These are phyloP conservation scores for Aleiodes testaceus DNA, from an alignment of 2,888 invertebrate genomes.

Conservation along the genomic window DNA sequence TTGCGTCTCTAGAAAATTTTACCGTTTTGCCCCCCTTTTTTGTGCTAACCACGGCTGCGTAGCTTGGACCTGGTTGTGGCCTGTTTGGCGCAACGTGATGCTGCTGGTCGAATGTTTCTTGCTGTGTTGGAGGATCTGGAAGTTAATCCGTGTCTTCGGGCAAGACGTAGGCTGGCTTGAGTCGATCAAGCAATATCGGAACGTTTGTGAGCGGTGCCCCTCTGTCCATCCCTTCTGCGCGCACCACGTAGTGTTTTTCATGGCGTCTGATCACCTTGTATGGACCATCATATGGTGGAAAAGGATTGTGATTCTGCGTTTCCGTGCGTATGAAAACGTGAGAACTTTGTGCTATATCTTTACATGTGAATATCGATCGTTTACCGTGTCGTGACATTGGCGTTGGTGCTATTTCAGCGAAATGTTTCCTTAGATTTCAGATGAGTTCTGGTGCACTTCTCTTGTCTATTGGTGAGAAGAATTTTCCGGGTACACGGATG, in stretches of 20 bases:
- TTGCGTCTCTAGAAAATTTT: no score
- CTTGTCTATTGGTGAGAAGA: no score
- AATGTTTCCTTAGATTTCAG: not conserved
- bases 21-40: no score
- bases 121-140: not conserved
- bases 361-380: not conserved
- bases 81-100: no score
- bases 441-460: not conserved
- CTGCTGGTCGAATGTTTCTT: no score
- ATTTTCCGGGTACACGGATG: no score
- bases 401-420: not conserved
- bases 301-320: not conserved
- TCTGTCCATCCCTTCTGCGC: not conserved
- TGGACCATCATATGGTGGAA: not conserved
- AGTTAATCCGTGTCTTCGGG: not conserved
- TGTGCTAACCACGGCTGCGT: no score
- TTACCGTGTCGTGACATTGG: not conserved
- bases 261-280: not conserved
- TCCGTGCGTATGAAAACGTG: not conserved
- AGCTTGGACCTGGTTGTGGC: no score
- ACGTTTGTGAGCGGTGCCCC: not conserved
- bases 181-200: not conserved
- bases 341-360: not conserved
- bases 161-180: not conserved
- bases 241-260: conserved; percentile 1